Conservation (phyloP, 1,140 invertebrate species). For the Aradophagus sp. region DNA sequence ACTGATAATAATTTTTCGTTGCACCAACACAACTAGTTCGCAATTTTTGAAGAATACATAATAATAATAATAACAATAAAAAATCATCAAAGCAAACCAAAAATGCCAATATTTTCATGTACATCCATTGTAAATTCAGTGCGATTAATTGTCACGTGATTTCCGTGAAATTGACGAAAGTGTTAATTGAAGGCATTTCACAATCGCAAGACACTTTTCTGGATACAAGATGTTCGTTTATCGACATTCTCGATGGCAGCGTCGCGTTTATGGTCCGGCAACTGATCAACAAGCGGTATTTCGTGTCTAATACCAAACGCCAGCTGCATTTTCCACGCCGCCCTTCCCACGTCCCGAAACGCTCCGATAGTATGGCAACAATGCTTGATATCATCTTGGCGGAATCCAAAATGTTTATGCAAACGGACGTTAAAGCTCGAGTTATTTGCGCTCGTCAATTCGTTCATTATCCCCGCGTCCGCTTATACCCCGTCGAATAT, state of each 20-base stretch:
- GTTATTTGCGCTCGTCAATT: conserved; percentile 33
- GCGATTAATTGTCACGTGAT: too few relatives aligned
- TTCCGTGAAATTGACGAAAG: too few relatives aligned
- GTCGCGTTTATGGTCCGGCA: conserved; percentile 25
- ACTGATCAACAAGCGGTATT: conserved; percentile 41
- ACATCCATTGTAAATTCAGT: too few relatives aligned
- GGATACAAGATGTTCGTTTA: conserved; percentile 10
- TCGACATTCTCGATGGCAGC: conserved; percentile 33
- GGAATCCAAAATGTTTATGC: conserved; percentile 46
- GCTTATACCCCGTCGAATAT: conserved; percentile 15
- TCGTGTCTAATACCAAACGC: conserved; percentile 33
- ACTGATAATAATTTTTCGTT: too few relatives aligned
- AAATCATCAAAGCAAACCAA: too few relatives aligned
- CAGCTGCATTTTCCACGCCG: conserved; percentile 30
- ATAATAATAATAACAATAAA: too few relatives aligned
- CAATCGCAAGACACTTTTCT: too few relatives aligned
- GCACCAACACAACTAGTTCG: too few relatives aligned
- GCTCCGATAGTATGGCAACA: conserved; percentile 42
- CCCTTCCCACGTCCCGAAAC: conserved; percentile 17
- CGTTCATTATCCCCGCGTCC: conserved; percentile 14
- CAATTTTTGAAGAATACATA: too few relatives aligned
- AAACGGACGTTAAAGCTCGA: conserved; percentile 35
- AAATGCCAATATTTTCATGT: too few relatives aligned
- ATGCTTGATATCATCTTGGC: conserved; percentile 42
- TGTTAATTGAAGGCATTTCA: too few relatives aligned